Evolutionary conservation across 92 coral and sea anemone genomes (phyloP), one percentile per base, ranked within the genome.

Genomic region (Paragorgia papillata): DNA sequence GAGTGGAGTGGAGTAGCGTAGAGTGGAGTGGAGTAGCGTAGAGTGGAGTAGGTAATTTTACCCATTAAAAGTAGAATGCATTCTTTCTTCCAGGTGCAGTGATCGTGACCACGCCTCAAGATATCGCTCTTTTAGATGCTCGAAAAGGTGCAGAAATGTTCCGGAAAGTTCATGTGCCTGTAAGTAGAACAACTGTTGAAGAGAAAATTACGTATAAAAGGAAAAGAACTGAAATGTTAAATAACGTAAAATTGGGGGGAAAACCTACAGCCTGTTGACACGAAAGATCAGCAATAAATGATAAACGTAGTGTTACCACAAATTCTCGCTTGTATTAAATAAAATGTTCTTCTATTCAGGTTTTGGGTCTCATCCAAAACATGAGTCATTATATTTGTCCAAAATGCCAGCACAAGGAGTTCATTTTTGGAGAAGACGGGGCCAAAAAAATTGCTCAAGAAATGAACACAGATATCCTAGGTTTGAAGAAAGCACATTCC

Each of bases 321-420:
- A n/a, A n/a, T n/a, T n/a, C n/a, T n/a, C n/a, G n/a, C n/a, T n/a
- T n/a, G n/a, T n/a, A n/a, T n/a, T n/a, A n/a, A n/a, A n/a, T n/a
- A n/a, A n/a, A n/a, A n/a, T 57, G 62, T 10, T 30, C 28, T 57
- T 24, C 22, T 21, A 14, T 73, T 0, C 18, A 93, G 99, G 97
- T 95, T 6, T 79, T 95, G 50, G 99, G 99, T 54, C 79, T 95
- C 9, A 76, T 95, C 17, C 97, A 95, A 61, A 95, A 95, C 71
- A 95, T 95, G 99, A 95, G 95, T 74, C 95, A 95, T 74, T 89
- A 95, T 25, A 65, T 91, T 29, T 95, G 99, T 39, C 99, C 99
- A 43, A 91, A 91, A 25, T 95, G 99, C 68, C 77, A 79, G 1
- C 97, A 95, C 79, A 91, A 88, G 62, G 82, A 96, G 10, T 91